Evolutionary conservation across 1,140 invertebrate species (phyloP), one percentile per base, ranked within the genome.

Genomic region (Euura saliciscinereae): DNA sequence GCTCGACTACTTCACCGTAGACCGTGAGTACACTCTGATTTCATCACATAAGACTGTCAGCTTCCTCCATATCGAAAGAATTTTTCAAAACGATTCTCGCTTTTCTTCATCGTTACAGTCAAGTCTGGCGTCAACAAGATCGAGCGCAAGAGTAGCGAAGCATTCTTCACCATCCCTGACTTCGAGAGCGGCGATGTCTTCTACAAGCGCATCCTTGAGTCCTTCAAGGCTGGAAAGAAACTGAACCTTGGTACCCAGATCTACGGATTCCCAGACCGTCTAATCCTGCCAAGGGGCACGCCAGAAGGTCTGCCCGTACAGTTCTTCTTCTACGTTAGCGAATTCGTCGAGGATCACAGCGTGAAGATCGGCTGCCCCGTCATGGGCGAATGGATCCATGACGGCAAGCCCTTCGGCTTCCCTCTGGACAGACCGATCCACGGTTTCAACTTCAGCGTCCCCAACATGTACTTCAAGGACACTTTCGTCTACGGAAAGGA

Each of bases 351-450:
- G 45, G 78, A 81, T 71, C 78, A 81, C 44, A 8, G 66, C 73
- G 28, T 69, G 72, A 64, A 71, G 71, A 69, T 68, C 76, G n/a
- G 78, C 72, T 46, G 64, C 69, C n/a, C 74, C 69, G 69, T 66
- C 44, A 83, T 81, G 71, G 85, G 83, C 43, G 82, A 82, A 69
- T 75, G 72, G 44, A 76, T 77, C 42, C 78, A 83, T 64, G 91
- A 93, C 76, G 88, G 86, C 64, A 89, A 88, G 77, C 89, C 92
- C 65, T 87, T 93, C 78, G 92, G 91, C 44, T 94, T 89, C 85
- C 93, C 93, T 66, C 89, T 94, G 77, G 92, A 94, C 78, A 89
- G 87, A 79, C 86, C 86, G 10, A 79, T 86, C 73, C 65, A 78
- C 8, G 71, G 80, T 43, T 86, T 79, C 75, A 82, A 83, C 79